These are phyloP conservation scores for Neosilurus mollespiculum DNA, from an alignment of 2,797 vertebrate genomes.

Conservation along the genomic window DNA sequence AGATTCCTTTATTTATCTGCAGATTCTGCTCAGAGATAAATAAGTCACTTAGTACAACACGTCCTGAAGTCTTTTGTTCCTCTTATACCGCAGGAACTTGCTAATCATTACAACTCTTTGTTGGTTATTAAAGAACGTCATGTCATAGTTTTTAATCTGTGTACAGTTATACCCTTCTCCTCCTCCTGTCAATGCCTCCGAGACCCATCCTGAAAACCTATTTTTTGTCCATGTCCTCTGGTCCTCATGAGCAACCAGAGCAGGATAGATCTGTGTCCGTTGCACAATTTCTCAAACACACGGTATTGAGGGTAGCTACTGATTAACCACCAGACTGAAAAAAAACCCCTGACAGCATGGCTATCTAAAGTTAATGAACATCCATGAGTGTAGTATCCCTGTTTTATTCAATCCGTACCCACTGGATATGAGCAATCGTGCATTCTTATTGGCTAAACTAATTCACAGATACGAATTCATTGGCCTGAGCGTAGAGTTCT, in stretches of 20 bases:
- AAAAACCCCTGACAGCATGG: not conserved
- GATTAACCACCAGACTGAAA: constrained; percentile 6
- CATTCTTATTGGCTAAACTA: no score
- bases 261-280: not conserved
- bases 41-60: not conserved
- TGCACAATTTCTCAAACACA: not conserved
- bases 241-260: no score
- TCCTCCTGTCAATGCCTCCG: not conserved
- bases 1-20: not conserved
- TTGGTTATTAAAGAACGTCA: not conserved
- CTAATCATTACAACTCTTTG: not conserved
- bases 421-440: no score
- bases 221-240: not conserved
- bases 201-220: not conserved
- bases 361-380: constrained; percentile 14
- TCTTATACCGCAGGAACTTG: not conserved
- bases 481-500: no score
- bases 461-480: no score
- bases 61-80: not conserved
- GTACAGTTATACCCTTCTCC: not conserved
- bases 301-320: not conserved
- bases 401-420: no score
- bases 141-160: not conserved
- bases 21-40: not conserved
- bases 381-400: constrained; percentile 8